phyloP scores from a whole-genome alignment of 2,113 vertebrate species.

The Diadophis punctatus region DNA sequence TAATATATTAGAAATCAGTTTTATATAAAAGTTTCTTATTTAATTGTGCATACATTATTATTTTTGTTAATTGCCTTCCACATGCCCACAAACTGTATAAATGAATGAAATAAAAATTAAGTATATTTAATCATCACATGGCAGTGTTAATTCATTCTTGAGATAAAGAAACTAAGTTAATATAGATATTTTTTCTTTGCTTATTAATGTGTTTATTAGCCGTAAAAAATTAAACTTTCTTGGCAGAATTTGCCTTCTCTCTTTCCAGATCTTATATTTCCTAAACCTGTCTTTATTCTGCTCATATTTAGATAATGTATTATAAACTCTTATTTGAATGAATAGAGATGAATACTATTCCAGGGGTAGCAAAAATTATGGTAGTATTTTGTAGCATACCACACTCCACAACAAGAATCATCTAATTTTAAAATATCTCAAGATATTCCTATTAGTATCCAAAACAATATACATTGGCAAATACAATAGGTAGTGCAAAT shows the following conservation, averaged over 20 bases:
- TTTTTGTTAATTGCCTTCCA: not conserved
- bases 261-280: not conserved
- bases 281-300: not conserved
- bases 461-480: not conserved
- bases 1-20: not conserved
- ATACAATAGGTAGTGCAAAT: not conserved
- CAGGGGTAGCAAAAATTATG: not conserved
- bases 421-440: conserved; percentile 15
- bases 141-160: not conserved
- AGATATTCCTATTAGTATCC: not conserved
- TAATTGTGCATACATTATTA: not conserved
- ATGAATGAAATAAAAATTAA: not conserved
- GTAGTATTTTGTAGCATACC: not conserved
- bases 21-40: not conserved
- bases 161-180: not conserved
- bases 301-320: not conserved
- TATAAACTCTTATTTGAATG: not conserved
- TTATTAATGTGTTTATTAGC: not conserved
- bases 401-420: conserved; percentile 37
- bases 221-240: not conserved
- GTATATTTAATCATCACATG: not conserved
- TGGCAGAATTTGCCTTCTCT: not conserved
- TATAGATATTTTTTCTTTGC: not conserved
- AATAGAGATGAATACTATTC: not conserved
- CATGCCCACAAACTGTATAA: not conserved